Conservation (phyloP, 2,113 vertebrate species). For the Holacanthus passer region DNA sequence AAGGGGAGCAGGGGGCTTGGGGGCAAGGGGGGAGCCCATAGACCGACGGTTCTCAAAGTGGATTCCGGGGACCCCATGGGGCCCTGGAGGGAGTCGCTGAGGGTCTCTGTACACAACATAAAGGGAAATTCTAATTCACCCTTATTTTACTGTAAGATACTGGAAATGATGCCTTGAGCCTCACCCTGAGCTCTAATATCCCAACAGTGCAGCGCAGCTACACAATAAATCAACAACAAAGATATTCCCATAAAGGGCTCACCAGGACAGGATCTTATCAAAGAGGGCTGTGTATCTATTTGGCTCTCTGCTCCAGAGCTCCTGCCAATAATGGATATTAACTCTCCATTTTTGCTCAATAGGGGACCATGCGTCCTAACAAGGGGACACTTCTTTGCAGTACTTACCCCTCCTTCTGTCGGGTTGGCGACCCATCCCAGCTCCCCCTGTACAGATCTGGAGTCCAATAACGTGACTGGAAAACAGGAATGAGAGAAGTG, state of each 20-base stretch:
- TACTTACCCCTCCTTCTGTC: slow-evolving; percentile 98
- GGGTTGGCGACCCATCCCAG: slow-evolving; percentile 98
- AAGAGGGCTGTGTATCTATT: slow-evolving; percentile 57
- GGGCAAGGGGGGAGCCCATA: slow-evolving; percentile 40
- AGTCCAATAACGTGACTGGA: slow-evolving; percentile 97
- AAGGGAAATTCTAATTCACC: slow-evolving; percentile 26
- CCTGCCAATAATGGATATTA: slow-evolving; percentile 65
- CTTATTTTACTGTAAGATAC: slow-evolving; percentile 15
- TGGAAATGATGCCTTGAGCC: slow-evolving; percentile 15
- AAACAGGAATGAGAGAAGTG: slow-evolving; percentile 76
- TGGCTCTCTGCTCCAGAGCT: slow-evolving; percentile 40
- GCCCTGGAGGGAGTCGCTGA: slow-evolving; percentile 28
- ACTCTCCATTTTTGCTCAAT: slow-evolving; percentile 70
- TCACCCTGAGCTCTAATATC: slow-evolving; percentile 16
- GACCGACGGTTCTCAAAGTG: slow-evolving; percentile 50
- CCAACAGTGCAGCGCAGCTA: slow-evolving; percentile 18
- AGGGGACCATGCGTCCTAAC: slow-evolving; percentile 59
- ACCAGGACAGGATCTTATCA: slow-evolving; percentile 51
- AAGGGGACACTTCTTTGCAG: slow-evolving; percentile 68
- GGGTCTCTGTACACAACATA: slow-evolving; percentile 21
- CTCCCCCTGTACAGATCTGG: slow-evolving; percentile 96
- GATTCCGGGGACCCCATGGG: slow-evolving; percentile 48
- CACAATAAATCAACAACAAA: slow-evolving; percentile 62
- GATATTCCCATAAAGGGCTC: slow-evolving; percentile 45
- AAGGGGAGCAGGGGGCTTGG: slow-evolving; percentile 40